Evolutionary conservation across 2,888 invertebrate genomes (phyloP).

Genomic region (Malthinus flaveolus): DNA sequence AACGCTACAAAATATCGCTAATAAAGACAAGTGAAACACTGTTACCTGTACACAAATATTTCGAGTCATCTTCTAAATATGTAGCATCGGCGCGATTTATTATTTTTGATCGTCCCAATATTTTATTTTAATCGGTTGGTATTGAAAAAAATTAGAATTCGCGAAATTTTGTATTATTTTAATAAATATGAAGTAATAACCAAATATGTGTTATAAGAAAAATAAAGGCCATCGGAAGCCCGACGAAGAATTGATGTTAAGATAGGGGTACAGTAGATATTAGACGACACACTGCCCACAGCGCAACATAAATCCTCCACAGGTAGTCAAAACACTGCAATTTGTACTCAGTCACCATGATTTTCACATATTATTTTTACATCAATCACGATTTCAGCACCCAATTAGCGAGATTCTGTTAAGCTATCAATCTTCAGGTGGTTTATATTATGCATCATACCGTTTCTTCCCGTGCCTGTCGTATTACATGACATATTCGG

Average conservation of each 20-base stretch:
- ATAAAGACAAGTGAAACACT: no score
- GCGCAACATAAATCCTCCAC: slow-evolving; percentile 48
- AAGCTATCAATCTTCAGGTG: slow-evolving; percentile 42
- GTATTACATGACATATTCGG: slow-evolving; percentile 23
- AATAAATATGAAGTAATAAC: no score
- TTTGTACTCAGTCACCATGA: slow-evolving; percentile 51
- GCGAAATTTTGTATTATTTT: no score
- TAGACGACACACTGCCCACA: slow-evolving; percentile 33
- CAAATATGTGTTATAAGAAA: no score
- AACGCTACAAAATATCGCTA: no score
- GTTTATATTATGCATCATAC: slow-evolving; percentile 28
- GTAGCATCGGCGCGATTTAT: no score
- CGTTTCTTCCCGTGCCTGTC: slow-evolving; percentile 23
- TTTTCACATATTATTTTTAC: slow-evolving; percentile 55
- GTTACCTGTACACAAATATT: no score
- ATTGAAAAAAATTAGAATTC: no score
- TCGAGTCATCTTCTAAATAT: no score
- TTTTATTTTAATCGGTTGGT: no score
- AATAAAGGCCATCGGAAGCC: no score
- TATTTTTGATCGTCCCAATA: no score
- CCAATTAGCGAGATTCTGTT: slow-evolving; percentile 46
- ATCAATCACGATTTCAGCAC: slow-evolving; percentile 54
- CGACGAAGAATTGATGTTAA: slow-evolving; percentile 6
- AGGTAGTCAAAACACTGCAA: slow-evolving; percentile 47
- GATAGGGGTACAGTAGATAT: slow-evolving; percentile 26